Evolutionary conservation across 2,797 vertebrate species (phyloP).

Genomic region (Erpetoichthys calabaricus): DNA sequence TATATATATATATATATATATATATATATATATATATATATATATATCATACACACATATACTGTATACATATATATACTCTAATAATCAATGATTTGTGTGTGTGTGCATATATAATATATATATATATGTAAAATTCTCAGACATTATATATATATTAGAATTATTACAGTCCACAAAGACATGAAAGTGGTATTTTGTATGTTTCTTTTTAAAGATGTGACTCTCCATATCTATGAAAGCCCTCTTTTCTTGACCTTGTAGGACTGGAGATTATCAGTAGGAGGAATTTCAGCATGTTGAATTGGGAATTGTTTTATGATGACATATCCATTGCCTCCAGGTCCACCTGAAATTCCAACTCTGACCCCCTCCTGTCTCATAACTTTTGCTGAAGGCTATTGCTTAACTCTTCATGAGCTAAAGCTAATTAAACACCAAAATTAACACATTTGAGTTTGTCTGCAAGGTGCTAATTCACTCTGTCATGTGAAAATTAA

Average conservation of each 20-base stretch:
- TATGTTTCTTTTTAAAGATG: background rate
- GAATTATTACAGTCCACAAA: background rate
- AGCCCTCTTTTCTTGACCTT: conserved; percentile 25
- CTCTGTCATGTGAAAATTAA: background rate
- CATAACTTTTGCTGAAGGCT: conserved; percentile 13
- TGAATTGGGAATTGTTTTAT: conserved; percentile 51
- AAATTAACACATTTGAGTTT: background rate
- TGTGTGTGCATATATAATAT: too few relatives aligned
- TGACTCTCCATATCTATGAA: conserved; percentile 16
- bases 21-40: too few relatives aligned
- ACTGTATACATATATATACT: too few relatives aligned
- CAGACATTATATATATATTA: too few relatives aligned
- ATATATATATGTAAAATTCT: too few relatives aligned
- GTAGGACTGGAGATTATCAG: conserved; percentile 28
- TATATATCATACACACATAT: too few relatives aligned
- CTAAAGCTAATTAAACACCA: background rate
- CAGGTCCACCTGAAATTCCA: conserved; percentile 65
- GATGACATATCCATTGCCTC: conserved; percentile 60
- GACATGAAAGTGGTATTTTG: background rate
- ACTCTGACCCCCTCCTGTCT: conserved; percentile 36
- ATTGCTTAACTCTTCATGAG: conserved; percentile 12
- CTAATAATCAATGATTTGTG: too few relatives aligned
- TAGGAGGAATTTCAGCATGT: conserved; percentile 22
- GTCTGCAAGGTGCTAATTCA: background rate
- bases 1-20: too few relatives aligned